Conservation (phyloP, 2,888 invertebrate species). For the Empis livida region DNA sequence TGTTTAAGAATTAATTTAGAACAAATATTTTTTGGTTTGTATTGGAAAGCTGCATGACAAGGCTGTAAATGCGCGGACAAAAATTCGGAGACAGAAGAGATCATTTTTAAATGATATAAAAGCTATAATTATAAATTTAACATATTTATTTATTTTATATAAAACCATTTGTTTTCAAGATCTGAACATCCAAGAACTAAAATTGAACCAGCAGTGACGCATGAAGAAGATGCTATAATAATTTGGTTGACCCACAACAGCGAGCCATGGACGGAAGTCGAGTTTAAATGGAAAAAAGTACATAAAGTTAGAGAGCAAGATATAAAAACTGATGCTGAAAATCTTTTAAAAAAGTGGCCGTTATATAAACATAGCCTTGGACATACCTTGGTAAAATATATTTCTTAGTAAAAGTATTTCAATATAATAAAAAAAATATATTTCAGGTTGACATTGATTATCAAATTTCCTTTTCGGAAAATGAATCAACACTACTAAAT, state of each 20-base stretch:
- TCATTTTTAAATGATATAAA: neutral
- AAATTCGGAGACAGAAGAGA: conserved; percentile 2
- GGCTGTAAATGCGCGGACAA: conserved; percentile 5
- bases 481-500: conserved; percentile 1
- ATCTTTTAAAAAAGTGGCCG: no score
- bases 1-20: no score
- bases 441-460: conserved; percentile 7
- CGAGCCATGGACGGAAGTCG: conserved; percentile 6
- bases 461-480: conserved; percentile 1
- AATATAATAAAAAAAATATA: neutral
- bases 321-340: no score
- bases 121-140: no score
- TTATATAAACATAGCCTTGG: no score
- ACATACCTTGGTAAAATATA: no score
- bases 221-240: no score
- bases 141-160: no score
- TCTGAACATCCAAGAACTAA: no score
- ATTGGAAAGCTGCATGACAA: conserved; percentile 8
- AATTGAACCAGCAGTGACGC: no score
- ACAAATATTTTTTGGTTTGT: no score
- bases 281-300: neutral
- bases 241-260: neutral
- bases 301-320: neutral
- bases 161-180: no score
- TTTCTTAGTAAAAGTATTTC: neutral